Conservation (phyloP, 2,113 vertebrate genomes). For the Cichladusa arquata region DNA sequence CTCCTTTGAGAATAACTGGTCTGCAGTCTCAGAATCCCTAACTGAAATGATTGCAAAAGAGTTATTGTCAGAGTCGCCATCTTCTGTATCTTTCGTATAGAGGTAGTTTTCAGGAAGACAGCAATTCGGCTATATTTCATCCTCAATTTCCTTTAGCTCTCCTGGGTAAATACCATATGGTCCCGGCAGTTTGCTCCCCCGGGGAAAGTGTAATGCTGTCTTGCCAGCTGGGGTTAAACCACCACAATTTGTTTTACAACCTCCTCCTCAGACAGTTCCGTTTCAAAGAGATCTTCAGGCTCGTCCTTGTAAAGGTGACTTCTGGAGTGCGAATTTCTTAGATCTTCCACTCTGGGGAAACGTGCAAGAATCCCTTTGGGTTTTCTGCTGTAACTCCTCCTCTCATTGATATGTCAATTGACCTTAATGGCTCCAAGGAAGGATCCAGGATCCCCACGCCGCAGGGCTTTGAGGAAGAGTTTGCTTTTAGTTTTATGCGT, state of each 20-base stretch:
- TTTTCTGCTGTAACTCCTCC: not conserved
- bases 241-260: conserved; percentile 31
- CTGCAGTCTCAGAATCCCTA: not conserved
- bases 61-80: not conserved
- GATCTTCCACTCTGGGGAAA: not conserved
- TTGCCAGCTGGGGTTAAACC: not conserved
- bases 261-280: not conserved
- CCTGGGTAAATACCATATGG: conserved; percentile 25
- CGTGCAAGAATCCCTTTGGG: not conserved
- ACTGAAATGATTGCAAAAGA: not conserved
- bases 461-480: not conserved
- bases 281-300: not conserved
- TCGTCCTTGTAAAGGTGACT: not conserved
- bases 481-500: not conserved
- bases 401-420: not conserved
- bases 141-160: conserved; percentile 1
- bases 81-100: not conserved
- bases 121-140: not conserved
- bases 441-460: no score
- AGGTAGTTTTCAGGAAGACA: not conserved
- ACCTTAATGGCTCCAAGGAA: not conserved
- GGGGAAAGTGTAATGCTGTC: not conserved
- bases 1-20: not conserved
- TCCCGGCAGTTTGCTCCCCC: not conserved
- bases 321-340: not conserved